These are phyloP conservation scores for Atrina japonica DNA, from an alignment of 2,888 invertebrate genomes.

Conservation along the genomic window DNA sequence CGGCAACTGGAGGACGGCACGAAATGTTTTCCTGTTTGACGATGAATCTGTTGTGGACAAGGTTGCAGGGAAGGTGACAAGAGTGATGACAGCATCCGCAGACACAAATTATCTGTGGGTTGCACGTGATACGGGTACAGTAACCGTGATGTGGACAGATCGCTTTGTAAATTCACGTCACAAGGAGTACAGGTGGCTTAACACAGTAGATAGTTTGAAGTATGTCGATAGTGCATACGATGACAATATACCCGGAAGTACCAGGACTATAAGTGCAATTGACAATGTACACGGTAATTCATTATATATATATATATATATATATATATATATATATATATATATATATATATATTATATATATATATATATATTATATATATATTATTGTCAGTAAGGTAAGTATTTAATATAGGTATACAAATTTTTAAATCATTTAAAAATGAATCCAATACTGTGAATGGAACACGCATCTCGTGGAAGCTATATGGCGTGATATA, in stretches of 20 bases:
- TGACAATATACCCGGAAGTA: slow-evolving; percentile 29
- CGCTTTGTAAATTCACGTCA: slow-evolving; percentile 48
- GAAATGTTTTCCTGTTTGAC: slow-evolving; percentile 51
- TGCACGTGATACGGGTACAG: slow-evolving; percentile 15
- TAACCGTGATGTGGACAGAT: slow-evolving; percentile 42
- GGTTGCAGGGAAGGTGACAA: background rate
- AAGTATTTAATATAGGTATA: too few relatives aligned
- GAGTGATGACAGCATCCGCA: slow-evolving; percentile 25
- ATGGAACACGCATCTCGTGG: too few relatives aligned
- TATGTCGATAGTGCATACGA: slow-evolving; percentile 38
- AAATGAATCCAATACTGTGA: too few relatives aligned
- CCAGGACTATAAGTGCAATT: slow-evolving; percentile 11
- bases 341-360: too few relatives aligned
- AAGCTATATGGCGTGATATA: too few relatives aligned
- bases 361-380: too few relatives aligned
- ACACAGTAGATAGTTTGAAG: slow-evolving; percentile 24
- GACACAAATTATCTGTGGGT: slow-evolving; percentile 46
- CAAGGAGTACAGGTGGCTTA: slow-evolving; percentile 43
- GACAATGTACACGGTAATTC: slow-evolving; percentile 1
- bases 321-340: too few relatives aligned
- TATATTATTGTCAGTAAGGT: too few relatives aligned
- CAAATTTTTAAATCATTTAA: too few relatives aligned
- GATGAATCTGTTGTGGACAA: slow-evolving; percentile 41
- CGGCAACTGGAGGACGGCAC: slow-evolving; percentile 45
- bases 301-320: too few relatives aligned